Percentiles rank a stretch among this genome's conserved stretches.
Conservation (phyloP, 1,140 invertebrate genomes). For the Pararge aegeria region DNA sequence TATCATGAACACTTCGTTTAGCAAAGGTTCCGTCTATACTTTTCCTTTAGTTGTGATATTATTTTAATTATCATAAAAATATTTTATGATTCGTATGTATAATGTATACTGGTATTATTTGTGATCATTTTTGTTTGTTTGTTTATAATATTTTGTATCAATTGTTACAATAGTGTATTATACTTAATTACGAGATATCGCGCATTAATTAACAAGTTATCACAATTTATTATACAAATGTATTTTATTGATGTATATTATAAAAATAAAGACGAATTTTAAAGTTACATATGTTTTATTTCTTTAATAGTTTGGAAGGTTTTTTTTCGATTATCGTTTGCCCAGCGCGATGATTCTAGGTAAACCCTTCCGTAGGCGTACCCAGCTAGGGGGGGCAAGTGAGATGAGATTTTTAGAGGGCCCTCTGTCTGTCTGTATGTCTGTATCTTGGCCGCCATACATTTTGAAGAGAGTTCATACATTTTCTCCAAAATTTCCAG, state of each 20-base stretch:
- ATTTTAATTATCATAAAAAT: background rate
- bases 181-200: conserved; percentile 4
- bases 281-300: conserved; percentile 38
- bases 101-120: conserved; percentile 13
- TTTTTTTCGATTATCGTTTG: too few relatives aligned
- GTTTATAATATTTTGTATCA: conserved; percentile 28
- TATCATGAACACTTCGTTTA: too few relatives aligned
- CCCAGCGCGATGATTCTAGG: too few relatives aligned
- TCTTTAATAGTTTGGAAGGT: background rate
- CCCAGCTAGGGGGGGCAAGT: too few relatives aligned
- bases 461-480: too few relatives aligned
- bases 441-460: too few relatives aligned
- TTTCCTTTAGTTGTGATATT: background rate
- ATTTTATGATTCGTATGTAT: conserved; percentile 3
- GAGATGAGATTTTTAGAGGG: too few relatives aligned
- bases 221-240: conserved; percentile 55
- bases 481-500: too few relatives aligned
- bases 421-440: too few relatives aligned
- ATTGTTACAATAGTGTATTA: conserved; percentile 22
- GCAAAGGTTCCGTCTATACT: conserved; percentile 7
- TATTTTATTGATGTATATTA: conserved; percentile 72
- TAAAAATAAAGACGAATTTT: conserved; percentile 65
- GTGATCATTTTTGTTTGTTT: conserved; percentile 33
- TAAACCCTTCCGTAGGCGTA: too few relatives aligned
- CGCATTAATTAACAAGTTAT: conserved; percentile 47